phyloP scores from a whole-genome alignment of 2,888 invertebrate genomes.

The Acrocyrtus sp. region DNA sequence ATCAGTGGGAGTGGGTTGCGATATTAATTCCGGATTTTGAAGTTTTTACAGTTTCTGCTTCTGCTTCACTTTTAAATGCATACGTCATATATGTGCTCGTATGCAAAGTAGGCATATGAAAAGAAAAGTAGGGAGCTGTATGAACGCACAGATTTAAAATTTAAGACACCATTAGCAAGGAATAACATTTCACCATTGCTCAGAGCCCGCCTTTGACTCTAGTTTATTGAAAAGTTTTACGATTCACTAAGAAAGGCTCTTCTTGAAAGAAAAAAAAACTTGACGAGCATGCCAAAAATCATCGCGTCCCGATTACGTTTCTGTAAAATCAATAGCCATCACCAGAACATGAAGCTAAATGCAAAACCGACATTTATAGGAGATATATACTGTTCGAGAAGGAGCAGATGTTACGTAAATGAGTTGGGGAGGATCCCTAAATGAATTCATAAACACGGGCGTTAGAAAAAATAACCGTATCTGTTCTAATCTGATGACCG shows the following conservation, averaged over 20 bases:
- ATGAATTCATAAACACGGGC: background rate
- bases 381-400: too few relatives aligned
- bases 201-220: background rate
- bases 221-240: constrained; percentile 19
- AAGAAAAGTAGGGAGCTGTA: too few relatives aligned
- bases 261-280: constrained; percentile 24
- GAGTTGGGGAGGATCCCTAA: background rate
- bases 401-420: background rate
- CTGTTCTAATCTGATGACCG: constrained; percentile 29
- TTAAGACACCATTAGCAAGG: too few relatives aligned
- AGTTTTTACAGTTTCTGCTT: too few relatives aligned
- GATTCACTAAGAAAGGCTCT: constrained; percentile 22
- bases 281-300: constrained; percentile 23
- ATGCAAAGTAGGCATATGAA: too few relatives aligned
- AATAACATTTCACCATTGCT: background rate
- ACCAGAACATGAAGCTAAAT: background rate
- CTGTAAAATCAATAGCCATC: background rate
- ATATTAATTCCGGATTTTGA: too few relatives aligned
- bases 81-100: too few relatives aligned
- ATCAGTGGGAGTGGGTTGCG: too few relatives aligned
- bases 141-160: too few relatives aligned
- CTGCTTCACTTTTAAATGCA: too few relatives aligned
- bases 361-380: background rate
- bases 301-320: background rate
- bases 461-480: background rate